These are phyloP conservation scores for Netta rufina DNA, from an alignment of 2,797 vertebrate species.

Conservation along the genomic window DNA sequence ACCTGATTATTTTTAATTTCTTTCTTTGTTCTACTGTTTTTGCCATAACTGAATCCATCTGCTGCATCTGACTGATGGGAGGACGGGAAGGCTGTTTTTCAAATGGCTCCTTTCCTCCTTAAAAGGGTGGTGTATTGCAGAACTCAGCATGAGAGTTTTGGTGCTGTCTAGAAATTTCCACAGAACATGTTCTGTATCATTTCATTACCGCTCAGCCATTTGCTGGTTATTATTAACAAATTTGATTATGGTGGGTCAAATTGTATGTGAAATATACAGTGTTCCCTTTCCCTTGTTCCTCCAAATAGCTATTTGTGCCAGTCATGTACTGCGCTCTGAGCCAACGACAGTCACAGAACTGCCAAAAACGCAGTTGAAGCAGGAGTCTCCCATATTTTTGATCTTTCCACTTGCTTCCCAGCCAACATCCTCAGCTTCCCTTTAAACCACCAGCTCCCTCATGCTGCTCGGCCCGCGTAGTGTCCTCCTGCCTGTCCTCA, in stretches of 20 bases:
- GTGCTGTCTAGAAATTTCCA: constrained; percentile 65
- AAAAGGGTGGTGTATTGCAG: background rate
- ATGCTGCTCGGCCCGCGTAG: rapidly evolving
- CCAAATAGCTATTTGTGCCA: constrained; percentile 36
- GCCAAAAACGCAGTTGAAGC: constrained; percentile 21
- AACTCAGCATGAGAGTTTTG: constrained; percentile 49
- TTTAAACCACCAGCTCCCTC: background rate
- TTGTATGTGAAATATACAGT: constrained; percentile 48
- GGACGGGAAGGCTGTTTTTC: constrained; percentile 10
- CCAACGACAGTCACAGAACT: background rate
- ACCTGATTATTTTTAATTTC: constrained; percentile 41
- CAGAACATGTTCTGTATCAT: constrained; percentile 53
- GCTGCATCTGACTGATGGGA: background rate
- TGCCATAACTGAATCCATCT: constrained; percentile 52
- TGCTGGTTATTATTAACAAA: constrained; percentile 63
- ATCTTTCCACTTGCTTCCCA: constrained; percentile 5
- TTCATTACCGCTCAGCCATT: constrained; percentile 62
- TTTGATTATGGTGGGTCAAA: constrained; percentile 59
- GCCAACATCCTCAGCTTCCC: background rate
- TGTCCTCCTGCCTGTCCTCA: background rate
- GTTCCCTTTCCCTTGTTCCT: constrained; percentile 32
- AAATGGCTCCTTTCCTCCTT: constrained; percentile 18
- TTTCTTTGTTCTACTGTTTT: constrained; percentile 22
- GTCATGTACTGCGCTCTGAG: background rate
- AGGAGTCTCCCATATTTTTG: constrained; percentile 19